These are phyloP conservation scores for Ricordea florida DNA, from an alignment of 92 coral and sea anemone species.

Conservation along the genomic window DNA sequence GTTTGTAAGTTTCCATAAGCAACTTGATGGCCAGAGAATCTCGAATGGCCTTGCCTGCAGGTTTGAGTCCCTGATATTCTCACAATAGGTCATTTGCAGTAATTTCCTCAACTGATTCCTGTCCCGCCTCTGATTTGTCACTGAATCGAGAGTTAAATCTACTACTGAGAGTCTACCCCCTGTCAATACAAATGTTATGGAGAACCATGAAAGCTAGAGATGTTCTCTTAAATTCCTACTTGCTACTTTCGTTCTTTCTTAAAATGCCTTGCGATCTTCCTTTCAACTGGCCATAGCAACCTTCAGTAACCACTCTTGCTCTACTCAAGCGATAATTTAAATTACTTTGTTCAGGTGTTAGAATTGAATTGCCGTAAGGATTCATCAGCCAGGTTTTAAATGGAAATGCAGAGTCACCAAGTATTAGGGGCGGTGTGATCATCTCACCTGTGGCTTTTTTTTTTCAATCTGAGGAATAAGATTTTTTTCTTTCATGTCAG, in stretches of 20 bases:
- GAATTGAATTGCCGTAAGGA: constrained; percentile 10
- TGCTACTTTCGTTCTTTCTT: constrained; percentile 20
- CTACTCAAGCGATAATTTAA: not conserved
- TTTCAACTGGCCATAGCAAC: constrained; percentile 27
- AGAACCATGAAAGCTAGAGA: constrained; percentile 43
- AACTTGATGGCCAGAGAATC: constrained; percentile 16
- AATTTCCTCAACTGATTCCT: constrained; percentile 15
- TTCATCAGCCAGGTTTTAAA: constrained; percentile 17
- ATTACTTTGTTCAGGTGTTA: constrained; percentile 4
- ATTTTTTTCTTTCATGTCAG: constrained; percentile 11
- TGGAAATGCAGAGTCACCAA: constrained; percentile 22
- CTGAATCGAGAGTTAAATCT: constrained; percentile 26
- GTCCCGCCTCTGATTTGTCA: constrained; percentile 30
- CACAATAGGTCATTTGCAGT: constrained; percentile 42
- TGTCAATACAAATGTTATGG: constrained; percentile 30
- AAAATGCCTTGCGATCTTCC: constrained; percentile 17
- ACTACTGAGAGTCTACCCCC: constrained; percentile 7
- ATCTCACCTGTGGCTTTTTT: not conserved
- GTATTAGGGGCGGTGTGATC: not conserved
- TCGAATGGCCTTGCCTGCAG: constrained; percentile 29
- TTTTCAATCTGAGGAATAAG: not conserved
- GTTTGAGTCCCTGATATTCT: constrained; percentile 34
- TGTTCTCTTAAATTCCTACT: constrained; percentile 22
- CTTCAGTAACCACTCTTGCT: constrained; percentile 21
- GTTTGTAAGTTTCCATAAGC: constrained; percentile 22